Conservation (phyloP, 2,888 invertebrate species). For the Clusia tigrina region DNA sequence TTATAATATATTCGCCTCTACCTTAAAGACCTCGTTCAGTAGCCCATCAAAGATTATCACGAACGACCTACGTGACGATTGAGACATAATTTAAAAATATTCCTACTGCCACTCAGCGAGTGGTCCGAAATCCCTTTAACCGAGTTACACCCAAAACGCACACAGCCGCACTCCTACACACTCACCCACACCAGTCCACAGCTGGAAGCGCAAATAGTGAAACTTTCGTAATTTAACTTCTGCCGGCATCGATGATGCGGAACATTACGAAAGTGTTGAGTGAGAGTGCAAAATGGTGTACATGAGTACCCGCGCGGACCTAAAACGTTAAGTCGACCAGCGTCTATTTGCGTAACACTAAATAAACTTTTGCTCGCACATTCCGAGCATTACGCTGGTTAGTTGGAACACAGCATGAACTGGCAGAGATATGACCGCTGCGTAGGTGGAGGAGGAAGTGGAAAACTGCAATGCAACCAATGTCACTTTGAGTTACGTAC, state of each 20-base stretch:
- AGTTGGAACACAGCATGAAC: background rate
- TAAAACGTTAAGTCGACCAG: background rate
- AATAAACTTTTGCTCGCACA: constrained; percentile 9
- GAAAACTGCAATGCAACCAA: constrained; percentile 1
- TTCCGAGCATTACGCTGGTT: background rate
- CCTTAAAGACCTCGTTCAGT: too few species aligned
- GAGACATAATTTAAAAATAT: background rate
- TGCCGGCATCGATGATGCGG: constrained; percentile 2
- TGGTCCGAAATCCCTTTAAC: constrained; percentile 1
- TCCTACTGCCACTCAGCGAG: constrained; percentile 9
- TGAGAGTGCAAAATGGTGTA: constrained; percentile 14
- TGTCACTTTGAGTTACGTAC: background rate
- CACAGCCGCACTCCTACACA: background rate
- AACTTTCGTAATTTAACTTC: constrained; percentile 32
- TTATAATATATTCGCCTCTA: too few species aligned
- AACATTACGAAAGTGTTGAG: constrained; percentile 10
- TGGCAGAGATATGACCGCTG: too few species aligned
- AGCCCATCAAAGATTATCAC: too few species aligned
- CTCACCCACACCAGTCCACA: background rate
- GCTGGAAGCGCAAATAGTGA: constrained; percentile 11
- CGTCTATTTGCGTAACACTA: constrained; percentile 22
- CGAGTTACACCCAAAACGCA: background rate
- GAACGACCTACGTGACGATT: too few species aligned
- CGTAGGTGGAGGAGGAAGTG: background rate
- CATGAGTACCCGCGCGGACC: background rate